phyloP scores from a whole-genome alignment of 2,888 invertebrate species.

The Drosophila cognata region DNA sequence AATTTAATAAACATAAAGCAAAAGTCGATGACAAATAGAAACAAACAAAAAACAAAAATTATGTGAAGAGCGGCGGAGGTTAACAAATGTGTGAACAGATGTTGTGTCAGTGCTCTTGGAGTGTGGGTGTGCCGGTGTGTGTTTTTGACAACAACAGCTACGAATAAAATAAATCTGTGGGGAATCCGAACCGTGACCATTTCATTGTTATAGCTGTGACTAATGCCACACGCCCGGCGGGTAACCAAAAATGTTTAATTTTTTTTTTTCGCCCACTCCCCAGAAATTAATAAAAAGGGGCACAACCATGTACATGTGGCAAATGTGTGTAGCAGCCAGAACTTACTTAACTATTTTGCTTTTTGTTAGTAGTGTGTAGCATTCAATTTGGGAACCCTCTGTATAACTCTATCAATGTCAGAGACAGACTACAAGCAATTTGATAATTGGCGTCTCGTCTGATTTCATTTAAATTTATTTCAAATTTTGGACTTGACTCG shows the following conservation, averaged over 20 bases:
- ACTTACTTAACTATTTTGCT: not conserved
- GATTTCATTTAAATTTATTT: not conserved
- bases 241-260: not conserved
- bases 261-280: not conserved
- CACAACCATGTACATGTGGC: not conserved
- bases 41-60: not conserved
- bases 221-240: slow-evolving; percentile 9
- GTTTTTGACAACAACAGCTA: slow-evolving; percentile 35
- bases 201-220: slow-evolving; percentile 50
- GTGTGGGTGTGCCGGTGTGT: slow-evolving; percentile 6
- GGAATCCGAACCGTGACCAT: slow-evolving; percentile 44
- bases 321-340: not conserved
- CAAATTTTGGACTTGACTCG: not conserved
- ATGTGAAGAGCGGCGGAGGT: not conserved
- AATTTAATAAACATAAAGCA: slow-evolving; percentile 45
- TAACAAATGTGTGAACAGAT: slow-evolving; percentile 40
- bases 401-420: not conserved
- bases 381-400: not conserved
- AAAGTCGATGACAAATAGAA: slow-evolving; percentile 18
- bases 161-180: slow-evolving; percentile 33
- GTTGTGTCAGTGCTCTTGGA: slow-evolving; percentile 18
- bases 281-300: not conserved
- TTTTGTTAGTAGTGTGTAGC: not conserved
- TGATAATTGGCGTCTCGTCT: not conserved
- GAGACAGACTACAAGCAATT: not conserved